Base-by-base conservation (phyloP, 2,888 invertebrate genomes). In the Cantharis lateralis region DNA sequence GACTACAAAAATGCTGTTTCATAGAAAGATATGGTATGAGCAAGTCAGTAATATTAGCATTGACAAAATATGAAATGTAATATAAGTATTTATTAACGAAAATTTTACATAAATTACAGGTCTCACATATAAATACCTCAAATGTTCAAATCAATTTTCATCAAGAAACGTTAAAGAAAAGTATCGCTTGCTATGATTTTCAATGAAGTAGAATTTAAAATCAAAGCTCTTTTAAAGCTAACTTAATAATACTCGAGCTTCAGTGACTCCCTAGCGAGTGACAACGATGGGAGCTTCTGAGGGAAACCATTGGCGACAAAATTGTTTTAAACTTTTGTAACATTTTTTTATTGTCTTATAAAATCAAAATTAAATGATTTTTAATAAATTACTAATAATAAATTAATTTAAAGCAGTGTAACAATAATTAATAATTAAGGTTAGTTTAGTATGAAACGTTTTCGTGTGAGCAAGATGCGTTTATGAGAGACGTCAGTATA, bases 181-280 rank as follows among this genome's bases (percentile, higher is more conserved):
- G n/a, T 20, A n/a, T 66, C n/a, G 62, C 74, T 48, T 69, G 68
- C 75, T 71, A 75, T 75, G 74, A 72, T 75, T 75, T 70, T 62
- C 76, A 70, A 74, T 72, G 76, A 79, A 74, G 74, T 76, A 74
- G 78, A 76, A 79, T 79, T 79, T 78, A 79, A 80, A 80, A 80
- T 80, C 80, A 80, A 80, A 80, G 80, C 78, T 76, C 78, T 75
- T 73, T 73, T 75, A 78, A 71, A 75, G 78, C 62, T 78, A 80
- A 80, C 78, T 76, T 78, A 79, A 79, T 80, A 80, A 80, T 68
- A 70, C 63, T 76, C 76, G 74, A 76, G 74, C 76, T 70, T 72
- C 76, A 68, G 78, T 76, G 78, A 78, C 74, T 78, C 75, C 78
- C 71, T 74, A 68, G 74, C 77, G 77, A 71, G 77, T 77, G 77